Evolutionary conservation across 2,797 vertebrate genomes (phyloP).

Genomic region (Ptychobarbus kaznakovi): DNA sequence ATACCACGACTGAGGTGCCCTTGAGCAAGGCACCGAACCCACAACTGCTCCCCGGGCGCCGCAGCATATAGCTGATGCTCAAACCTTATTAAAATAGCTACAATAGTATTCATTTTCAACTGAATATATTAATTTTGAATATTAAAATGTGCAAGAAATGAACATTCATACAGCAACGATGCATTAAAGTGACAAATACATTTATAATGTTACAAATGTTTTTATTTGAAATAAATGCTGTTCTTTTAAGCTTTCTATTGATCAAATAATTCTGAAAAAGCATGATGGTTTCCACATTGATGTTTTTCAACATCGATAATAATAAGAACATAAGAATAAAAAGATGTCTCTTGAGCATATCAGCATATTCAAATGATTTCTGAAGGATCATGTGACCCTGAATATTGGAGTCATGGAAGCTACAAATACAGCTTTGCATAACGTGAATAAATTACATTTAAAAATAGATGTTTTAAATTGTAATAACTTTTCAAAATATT

Average conservation of each 20-base stretch:
- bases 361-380: neutral
- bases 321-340: neutral
- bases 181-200: neutral
- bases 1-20: no score
- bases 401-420: neutral
- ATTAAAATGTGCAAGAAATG: no score
- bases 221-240: neutral
- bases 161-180: no score
- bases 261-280: neutral
- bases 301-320: neutral
- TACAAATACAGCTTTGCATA: neutral
- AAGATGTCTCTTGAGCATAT: neutral
- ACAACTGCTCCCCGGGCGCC: no score
- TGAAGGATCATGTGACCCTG: neutral
- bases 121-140: no score
- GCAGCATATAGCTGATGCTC: no score
- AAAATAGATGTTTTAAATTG: neutral
- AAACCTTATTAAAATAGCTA: no score
- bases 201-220: neutral
- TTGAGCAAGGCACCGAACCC: no score
- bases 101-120: no score
- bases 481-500: neutral
- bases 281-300: neutral
- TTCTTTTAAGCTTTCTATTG: neutral
- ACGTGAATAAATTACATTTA: neutral